phyloP scores from a whole-genome alignment of 2,113 vertebrate genomes.

The Emydura subglobosa region DNA sequence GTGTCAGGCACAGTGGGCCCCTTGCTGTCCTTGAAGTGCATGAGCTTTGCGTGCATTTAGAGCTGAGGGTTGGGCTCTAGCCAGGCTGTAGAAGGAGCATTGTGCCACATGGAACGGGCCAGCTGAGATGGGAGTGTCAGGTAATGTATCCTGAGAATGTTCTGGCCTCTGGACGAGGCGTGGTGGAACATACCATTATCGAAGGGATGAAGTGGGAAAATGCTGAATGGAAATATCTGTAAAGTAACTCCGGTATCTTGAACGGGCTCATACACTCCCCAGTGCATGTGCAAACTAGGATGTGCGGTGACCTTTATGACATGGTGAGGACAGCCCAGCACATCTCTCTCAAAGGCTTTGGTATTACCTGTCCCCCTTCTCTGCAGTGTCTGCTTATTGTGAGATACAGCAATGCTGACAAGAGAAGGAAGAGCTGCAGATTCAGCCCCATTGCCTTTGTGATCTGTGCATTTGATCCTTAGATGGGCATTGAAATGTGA shows the following conservation, averaged over 20 bases:
- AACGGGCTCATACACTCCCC: background rate
- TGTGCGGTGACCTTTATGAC: too few species aligned
- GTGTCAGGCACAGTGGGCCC: background rate
- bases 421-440: background rate
- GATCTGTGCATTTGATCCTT: background rate
- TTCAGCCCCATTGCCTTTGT: background rate
- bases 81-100: background rate
- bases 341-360: background rate
- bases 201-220: too few species aligned
- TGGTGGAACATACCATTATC: too few species aligned
- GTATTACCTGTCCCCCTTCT: background rate
- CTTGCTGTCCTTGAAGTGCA: background rate
- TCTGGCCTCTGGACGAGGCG: too few species aligned
- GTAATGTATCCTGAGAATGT: background rate
- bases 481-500: background rate
- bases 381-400: background rate
- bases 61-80: background rate
- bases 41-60: accelerated
- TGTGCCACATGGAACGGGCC: background rate
- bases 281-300: background rate
- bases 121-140: background rate
- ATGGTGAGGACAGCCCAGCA: background rate
- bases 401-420: accelerated
- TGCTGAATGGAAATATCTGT: background rate
- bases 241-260: background rate